Base-by-base conservation (phyloP, 2,797 vertebrate species). In the Diplodus sargus region DNA sequence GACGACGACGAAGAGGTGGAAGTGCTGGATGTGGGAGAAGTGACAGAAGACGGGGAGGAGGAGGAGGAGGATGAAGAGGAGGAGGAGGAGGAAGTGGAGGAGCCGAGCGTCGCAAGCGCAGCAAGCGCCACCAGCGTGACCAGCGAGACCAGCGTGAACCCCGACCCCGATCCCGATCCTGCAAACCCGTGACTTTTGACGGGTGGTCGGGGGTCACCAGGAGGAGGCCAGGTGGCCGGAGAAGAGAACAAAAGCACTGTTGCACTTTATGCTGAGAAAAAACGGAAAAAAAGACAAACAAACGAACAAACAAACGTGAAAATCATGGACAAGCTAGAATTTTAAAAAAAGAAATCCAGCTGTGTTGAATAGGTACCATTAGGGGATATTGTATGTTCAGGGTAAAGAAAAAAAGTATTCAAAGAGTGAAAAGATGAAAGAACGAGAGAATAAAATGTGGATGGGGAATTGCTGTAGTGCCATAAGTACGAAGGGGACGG, bases 181-280 rank as follows among this genome's bases (percentile, higher is more conserved):
- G 77, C 81, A 30, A 78, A 91, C 78, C 89, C 78, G 58, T 92
- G 90, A 93, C 71, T 4, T 64, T 72, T 85, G 86, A 86, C 79
- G 17, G 62, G 25, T 28, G 17, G 18, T 56, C 53, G 4, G 83
- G 78, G 84, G 71, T 84, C 56, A 62, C 68, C 54, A 11, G 74
- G 85, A 74, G 17, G 79, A 69, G 73, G 75, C 66, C 68, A 53
- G 74, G 83, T 4, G 74, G 61, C 64, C 25, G 57, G 83, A 85
- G 84, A 84, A 91, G 95, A 96, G 95, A 96, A 97, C 94, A 96
- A 91, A 97, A 97, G 98, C 98, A 99, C 98, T 99, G 95, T 96
- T 99, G 98, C 98, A 99, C 98, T 99, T 99, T 99, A 99, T 84
- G 94, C 96, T 96, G 94, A 96, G 92, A 95, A 95, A 95, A 94